phyloP scores from a whole-genome alignment of 1,140 invertebrate genomes.

The Archivesica marissinica region DNA sequence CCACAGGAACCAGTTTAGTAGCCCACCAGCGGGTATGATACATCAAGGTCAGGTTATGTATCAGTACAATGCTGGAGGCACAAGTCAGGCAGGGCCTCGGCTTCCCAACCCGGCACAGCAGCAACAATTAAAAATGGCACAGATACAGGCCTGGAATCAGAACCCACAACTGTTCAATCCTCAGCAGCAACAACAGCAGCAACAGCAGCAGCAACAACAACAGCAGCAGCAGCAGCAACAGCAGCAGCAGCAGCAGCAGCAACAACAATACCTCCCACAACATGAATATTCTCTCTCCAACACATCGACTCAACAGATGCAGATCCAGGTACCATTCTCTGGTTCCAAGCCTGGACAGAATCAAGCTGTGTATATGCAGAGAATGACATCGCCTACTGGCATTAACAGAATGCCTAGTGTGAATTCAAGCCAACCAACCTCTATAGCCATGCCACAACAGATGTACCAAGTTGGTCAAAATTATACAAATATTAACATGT shows the following conservation, averaged over 20 bases:
- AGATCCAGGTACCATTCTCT: slow-evolving; percentile 54
- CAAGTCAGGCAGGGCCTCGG: slow-evolving; percentile 56
- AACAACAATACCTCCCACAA: slow-evolving; percentile 65
- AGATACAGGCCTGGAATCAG: slow-evolving; percentile 62
- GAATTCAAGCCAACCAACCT: slow-evolving; percentile 5
- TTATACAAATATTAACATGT: slow-evolving; percentile 36
- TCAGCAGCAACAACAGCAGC: slow-evolving; percentile 76
- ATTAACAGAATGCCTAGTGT: slow-evolving; percentile 26
- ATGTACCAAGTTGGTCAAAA: slow-evolving; percentile 36
- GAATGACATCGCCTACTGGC: slow-evolving; percentile 24
- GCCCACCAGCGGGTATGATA: slow-evolving; percentile 39
- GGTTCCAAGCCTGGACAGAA: slow-evolving; percentile 39
- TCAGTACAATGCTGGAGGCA: slow-evolving; percentile 39
- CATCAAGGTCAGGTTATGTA: slow-evolving; percentile 56
- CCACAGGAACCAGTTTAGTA: slow-evolving; percentile 35
- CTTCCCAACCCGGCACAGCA: slow-evolving; percentile 67
- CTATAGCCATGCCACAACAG: slow-evolving; percentile 30
- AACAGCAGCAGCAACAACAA: slow-evolving; percentile 73
- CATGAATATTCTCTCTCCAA: slow-evolving; percentile 67
- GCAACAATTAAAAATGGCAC: slow-evolving; percentile 50
- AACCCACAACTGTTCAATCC: slow-evolving; percentile 55
- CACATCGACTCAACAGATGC: slow-evolving; percentile 60
- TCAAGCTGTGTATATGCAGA: slow-evolving; percentile 50
- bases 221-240: slow-evolving; percentile 76
- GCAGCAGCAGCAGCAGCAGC: slow-evolving; percentile 54